A percentile compares a stretch with the other conserved stretches of the same genome.
Conservation (phyloP, 2,888 invertebrate species). For the Enchytraeus crypticus region DNA sequence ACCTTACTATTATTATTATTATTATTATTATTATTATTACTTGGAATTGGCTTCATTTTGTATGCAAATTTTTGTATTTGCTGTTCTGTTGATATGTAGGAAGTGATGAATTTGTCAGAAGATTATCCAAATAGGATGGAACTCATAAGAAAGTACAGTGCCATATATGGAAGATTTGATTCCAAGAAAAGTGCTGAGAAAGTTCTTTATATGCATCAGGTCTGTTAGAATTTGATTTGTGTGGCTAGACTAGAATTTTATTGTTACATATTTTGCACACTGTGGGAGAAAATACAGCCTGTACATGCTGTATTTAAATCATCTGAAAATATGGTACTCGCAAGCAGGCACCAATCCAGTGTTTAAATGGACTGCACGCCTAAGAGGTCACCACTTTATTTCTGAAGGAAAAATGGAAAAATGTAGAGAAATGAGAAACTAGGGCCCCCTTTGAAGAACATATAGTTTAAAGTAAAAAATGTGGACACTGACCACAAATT, state of each 20-base stretch:
- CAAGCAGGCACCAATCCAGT: too few species aligned
- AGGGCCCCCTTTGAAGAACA: too few species aligned
- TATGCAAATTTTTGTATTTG: background rate
- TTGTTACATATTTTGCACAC: background rate
- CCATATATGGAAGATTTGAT: slow-evolving; percentile 95
- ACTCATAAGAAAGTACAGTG: slow-evolving; percentile 70
- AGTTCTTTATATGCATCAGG: slow-evolving; percentile 90
- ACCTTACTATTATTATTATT: too few species aligned
- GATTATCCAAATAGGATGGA: slow-evolving; percentile 74
- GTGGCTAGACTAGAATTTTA: background rate
- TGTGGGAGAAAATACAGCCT: background rate
- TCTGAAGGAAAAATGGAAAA: too few species aligned
- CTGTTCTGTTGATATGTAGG: slow-evolving; percentile 4
- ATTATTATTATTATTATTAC: too few species aligned
- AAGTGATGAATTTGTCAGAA: slow-evolving; percentile 14
- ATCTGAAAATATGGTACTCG: background rate
- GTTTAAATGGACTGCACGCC: too few species aligned
- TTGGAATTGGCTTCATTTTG: background rate
- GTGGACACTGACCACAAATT: too few species aligned
- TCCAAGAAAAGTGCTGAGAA: slow-evolving; percentile 93
- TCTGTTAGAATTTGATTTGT: slow-evolving; percentile 37
- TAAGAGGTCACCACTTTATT: too few species aligned
- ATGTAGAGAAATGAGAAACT: too few species aligned
- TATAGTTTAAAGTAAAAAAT: too few species aligned
- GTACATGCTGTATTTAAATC: background rate